Percentiles rank a stretch among this genome's conserved stretches.
phyloP scores from a whole-genome alignment of 2,797 vertebrate species.

The Aeoliscus strigatus region DNA sequence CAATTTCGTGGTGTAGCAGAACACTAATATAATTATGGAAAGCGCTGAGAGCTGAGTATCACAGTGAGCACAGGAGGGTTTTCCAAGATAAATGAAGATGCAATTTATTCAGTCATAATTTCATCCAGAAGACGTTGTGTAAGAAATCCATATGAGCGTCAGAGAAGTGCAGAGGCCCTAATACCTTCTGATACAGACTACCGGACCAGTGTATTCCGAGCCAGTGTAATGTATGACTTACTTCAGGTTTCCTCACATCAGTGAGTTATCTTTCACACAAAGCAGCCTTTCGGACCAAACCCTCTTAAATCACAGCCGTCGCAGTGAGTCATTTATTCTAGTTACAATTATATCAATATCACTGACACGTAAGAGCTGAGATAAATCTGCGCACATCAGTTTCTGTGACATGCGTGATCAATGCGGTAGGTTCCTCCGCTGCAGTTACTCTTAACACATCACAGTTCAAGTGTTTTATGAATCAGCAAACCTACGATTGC shows the following conservation, averaged over 20 bases:
- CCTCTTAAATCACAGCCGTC: slow-evolving; percentile 64
- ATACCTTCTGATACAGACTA: slow-evolving; percentile 69
- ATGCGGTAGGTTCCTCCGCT: slow-evolving; percentile 36
- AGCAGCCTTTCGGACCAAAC: slow-evolving; percentile 63
- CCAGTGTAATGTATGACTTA: slow-evolving; percentile 73
- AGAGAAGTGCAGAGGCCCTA: slow-evolving; percentile 62
- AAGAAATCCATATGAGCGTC: slow-evolving; percentile 83
- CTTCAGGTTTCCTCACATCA: slow-evolving; percentile 71
- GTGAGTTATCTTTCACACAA: slow-evolving; percentile 71
- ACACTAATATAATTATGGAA: slow-evolving; percentile 93
- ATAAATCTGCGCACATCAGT: slow-evolving; percentile 66
- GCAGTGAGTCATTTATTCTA: slow-evolving; percentile 66
- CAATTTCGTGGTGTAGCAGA: slow-evolving; percentile 88
- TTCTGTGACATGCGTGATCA: slow-evolving; percentile 58
- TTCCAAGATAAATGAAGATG: slow-evolving; percentile 99
- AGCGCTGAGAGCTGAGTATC: slow-evolving; percentile 87
- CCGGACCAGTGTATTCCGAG: slow-evolving; percentile 63
- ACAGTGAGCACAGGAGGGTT: slow-evolving; percentile 86
- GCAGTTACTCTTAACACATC: slow-evolving; percentile 29
- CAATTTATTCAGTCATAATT: slow-evolving; percentile 99
- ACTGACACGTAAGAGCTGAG: slow-evolving; percentile 67
- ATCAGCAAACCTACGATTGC: slow-evolving; percentile 10
- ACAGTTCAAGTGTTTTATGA: neutral
- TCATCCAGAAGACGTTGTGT: slow-evolving; percentile 89
- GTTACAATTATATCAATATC: slow-evolving; percentile 75